Percentiles rank a stretch among this genome's conserved stretches.
Conservation (phyloP, 2,797 vertebrate genomes). For the Hippoglossus hippoglossus region DNA sequence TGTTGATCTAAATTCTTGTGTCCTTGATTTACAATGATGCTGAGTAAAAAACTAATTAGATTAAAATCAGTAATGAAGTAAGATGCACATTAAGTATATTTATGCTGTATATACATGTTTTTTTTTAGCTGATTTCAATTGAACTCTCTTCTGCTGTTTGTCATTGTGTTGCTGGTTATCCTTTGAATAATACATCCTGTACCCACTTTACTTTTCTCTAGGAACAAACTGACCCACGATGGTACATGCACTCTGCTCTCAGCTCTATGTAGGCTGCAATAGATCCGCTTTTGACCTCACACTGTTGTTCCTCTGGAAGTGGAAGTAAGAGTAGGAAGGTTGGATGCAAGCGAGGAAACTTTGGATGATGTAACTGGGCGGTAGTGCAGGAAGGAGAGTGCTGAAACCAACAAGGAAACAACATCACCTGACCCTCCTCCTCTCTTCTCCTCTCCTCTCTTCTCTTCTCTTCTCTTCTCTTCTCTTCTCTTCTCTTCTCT, state of each 20-base stretch:
- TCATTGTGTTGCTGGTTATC: background rate
- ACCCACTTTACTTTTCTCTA: background rate
- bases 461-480: background rate
- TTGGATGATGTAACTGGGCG: conserved; percentile 61
- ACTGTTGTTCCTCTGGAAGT: conserved; percentile 40
- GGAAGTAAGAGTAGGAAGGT: conserved; percentile 19
- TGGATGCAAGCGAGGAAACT: conserved; percentile 48
- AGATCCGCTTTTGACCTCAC: background rate
- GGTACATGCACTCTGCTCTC: background rate
- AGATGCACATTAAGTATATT: too few species aligned
- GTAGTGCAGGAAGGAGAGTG: conserved; percentile 70
- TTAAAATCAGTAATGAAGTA: too few species aligned
- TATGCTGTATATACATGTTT: background rate
- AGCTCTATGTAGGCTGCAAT: background rate
- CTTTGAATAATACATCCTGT: background rate
- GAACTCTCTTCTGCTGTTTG: background rate
- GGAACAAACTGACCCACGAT: background rate
- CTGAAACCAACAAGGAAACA: conserved; percentile 75
- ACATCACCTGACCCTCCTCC: conserved; percentile 54
- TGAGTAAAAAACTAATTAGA: too few species aligned
- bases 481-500: too few species aligned
- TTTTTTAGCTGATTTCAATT: background rate
- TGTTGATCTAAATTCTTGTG: too few species aligned
- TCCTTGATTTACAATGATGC: too few species aligned
- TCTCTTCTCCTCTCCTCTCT: conserved; percentile 11